A percentile compares a stretch with the other conserved stretches of the same genome.
phyloP scores from a whole-genome alignment of 2,888 invertebrate genomes.

The Clistopyga incitator region DNA sequence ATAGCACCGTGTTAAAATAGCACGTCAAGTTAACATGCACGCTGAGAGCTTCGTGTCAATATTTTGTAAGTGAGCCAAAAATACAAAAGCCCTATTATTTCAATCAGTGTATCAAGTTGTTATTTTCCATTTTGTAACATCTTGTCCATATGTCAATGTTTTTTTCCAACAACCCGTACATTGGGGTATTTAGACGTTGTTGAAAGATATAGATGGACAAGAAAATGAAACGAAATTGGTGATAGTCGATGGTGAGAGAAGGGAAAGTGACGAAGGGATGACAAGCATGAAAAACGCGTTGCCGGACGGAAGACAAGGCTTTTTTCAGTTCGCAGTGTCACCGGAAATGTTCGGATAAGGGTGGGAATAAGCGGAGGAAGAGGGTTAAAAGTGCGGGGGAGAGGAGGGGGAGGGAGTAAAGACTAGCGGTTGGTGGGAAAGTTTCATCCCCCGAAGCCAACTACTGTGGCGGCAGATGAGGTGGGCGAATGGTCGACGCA shows the following conservation, averaged over 20 bases:
- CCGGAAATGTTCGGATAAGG: conserved; percentile 30
- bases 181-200: no score
- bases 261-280: conserved; percentile 38
- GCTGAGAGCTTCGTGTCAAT: no score
- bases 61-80: no score
- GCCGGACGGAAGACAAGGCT: conserved; percentile 1
- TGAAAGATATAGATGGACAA: conserved; percentile 7
- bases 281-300: conserved; percentile 35
- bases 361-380: conserved; percentile 15
- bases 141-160: no score
- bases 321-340: conserved; percentile 33
- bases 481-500: conserved; percentile 37
- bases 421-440: conserved; percentile 55
- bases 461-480: conserved; percentile 51
- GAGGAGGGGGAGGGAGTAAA: conserved; percentile 19
- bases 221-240: conserved; percentile 31
- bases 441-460: conserved; percentile 55
- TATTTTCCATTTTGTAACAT: no score
- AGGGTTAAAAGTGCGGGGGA: conserved; percentile 6
- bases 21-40: no score
- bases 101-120: no score
- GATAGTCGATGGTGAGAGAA: conserved; percentile 17
- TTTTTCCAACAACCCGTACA: no score
- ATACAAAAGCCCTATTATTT: no score
- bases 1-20: no score